Conservation (phyloP, 2,888 invertebrate genomes). For the Zaprionus obscuricornis region DNA sequence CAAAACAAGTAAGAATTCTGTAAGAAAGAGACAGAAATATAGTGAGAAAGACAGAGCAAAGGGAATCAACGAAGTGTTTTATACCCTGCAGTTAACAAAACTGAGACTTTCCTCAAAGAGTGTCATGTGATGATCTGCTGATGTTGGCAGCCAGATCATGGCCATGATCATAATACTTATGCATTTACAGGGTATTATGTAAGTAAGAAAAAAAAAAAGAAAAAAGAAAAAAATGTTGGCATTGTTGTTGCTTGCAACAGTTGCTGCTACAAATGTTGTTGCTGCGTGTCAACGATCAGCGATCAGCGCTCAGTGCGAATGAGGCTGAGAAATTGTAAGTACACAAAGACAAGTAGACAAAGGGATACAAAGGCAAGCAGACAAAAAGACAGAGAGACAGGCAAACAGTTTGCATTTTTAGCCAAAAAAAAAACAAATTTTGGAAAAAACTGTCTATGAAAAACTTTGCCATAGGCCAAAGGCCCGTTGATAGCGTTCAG, state of each 20-base stretch:
- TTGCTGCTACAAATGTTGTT: slow-evolving; percentile 25
- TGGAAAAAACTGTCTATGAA: no score
- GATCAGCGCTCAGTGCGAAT: no score
- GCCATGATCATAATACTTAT: no score
- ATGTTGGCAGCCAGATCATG: no score
- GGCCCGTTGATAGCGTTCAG: neutral
- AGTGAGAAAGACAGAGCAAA: no score
- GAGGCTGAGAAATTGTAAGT: slow-evolving; percentile 48
- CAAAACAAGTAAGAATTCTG: no score
- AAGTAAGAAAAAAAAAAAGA: no score
- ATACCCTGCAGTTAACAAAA: slow-evolving; percentile 31
- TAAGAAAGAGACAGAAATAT: no score
- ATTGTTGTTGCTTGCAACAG: slow-evolving; percentile 36
- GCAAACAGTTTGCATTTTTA: slow-evolving; percentile 16
- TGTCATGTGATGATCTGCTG: no score
- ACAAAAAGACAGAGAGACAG: slow-evolving; percentile 3
- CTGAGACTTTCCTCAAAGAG: no score
- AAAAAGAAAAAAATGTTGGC: slow-evolving; percentile 26
- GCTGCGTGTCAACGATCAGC: slow-evolving; percentile 34
- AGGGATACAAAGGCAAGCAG: neutral
- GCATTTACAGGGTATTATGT: neutral
- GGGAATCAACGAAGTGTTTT: no score
- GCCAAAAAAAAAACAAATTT: slow-evolving; percentile 33
- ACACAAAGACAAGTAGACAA: slow-evolving; percentile 14
- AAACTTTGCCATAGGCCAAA: slow-evolving; percentile 1